Evolutionary conservation across 2,797 vertebrate species (phyloP).

Genomic region (Anolis apletophallus): DNA sequence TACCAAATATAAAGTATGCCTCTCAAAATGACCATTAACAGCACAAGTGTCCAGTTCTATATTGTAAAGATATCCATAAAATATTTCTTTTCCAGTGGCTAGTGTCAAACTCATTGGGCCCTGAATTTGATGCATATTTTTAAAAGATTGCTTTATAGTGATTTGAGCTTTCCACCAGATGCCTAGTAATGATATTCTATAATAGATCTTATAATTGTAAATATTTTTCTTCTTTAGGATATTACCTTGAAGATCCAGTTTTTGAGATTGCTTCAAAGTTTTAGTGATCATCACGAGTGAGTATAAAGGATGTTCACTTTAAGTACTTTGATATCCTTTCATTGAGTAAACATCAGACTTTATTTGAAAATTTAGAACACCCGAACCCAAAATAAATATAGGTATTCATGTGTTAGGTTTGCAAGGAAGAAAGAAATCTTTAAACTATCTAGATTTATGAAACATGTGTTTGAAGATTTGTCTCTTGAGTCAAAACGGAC

Average conservation of each 20-base stretch:
- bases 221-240: slow-evolving; percentile 81
- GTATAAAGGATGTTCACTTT: slow-evolving; percentile 62
- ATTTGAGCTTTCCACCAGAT: background rate
- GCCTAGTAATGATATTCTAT: background rate
- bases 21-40: background rate
- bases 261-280: slow-evolving; percentile 95
- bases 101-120: background rate
- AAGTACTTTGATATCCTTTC: background rate
- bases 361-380: background rate
- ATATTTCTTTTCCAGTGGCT: background rate
- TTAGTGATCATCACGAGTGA: slow-evolving; percentile 99
- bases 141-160: background rate
- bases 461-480: background rate
- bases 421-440: background rate
- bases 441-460: background rate
- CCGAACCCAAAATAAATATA: background rate
- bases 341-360: background rate
- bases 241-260: slow-evolving; percentile 99
- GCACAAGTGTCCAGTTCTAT: background rate
- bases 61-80: background rate
- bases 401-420: background rate
- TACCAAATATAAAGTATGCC: background rate
- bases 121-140: background rate
- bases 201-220: background rate
- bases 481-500: background rate